These are phyloP conservation scores for Saturnia pavonia DNA, from an alignment of 2,888 invertebrate species.

Conservation along the genomic window DNA sequence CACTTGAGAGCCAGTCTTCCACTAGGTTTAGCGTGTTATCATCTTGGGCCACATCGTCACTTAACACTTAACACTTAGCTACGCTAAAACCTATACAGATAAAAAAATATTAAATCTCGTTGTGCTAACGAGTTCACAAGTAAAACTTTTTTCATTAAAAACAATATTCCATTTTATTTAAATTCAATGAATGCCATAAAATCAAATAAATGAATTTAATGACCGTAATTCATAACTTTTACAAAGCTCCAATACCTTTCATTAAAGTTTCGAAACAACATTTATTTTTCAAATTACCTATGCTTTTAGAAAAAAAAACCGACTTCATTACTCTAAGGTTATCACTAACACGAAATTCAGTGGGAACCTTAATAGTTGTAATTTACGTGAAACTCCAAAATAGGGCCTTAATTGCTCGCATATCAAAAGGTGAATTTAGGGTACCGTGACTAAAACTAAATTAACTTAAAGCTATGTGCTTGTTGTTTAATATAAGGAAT, in stretches of 20 bases:
- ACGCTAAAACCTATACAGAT: too few relatives aligned
- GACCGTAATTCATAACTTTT: not conserved
- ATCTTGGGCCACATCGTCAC: too few relatives aligned
- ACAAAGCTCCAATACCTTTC: not conserved
- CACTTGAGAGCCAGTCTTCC: too few relatives aligned
- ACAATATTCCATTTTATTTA: too few relatives aligned
- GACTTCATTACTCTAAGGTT: slow-evolving; percentile 9
- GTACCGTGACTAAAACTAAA: not conserved
- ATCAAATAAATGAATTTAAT: not conserved
- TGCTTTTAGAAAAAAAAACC: not conserved
- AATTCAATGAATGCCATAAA: too few relatives aligned
- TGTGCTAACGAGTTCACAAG: too few relatives aligned
- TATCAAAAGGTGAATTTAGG: slow-evolving; percentile 14
- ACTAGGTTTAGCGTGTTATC: too few relatives aligned
- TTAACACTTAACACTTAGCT: too few relatives aligned
- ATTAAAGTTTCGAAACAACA: not conserved
- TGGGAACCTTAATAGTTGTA: slow-evolving; percentile 22
- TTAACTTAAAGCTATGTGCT: too few relatives aligned
- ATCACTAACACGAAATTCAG: slow-evolving; percentile 17
- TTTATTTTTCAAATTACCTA: slow-evolving; percentile 3
- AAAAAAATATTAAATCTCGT: too few relatives aligned
- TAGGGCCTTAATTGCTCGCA: slow-evolving; percentile 24
- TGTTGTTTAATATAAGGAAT: too few relatives aligned
- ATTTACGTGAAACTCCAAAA: slow-evolving; percentile 22
- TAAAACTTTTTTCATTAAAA: too few relatives aligned